phyloP scores from a whole-genome alignment of 2,888 invertebrate species.

The Xylota segnis region DNA sequence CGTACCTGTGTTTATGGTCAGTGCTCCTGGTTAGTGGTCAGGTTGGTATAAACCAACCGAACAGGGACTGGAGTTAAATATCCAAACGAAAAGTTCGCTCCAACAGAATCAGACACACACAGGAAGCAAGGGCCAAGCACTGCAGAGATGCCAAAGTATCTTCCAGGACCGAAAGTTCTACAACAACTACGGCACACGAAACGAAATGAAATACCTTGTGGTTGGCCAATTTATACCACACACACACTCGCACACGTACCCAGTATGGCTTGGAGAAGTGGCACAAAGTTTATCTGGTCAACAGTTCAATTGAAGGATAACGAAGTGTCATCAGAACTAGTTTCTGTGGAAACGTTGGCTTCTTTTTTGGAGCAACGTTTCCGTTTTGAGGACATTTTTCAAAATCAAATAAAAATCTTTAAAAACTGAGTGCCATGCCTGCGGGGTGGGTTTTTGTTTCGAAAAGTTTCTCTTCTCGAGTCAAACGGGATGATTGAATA shows the following conservation, averaged over 20 bases:
- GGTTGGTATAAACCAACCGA: slow-evolving; percentile 11
- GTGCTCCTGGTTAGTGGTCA: slow-evolving; percentile 47
- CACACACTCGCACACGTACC: slow-evolving; percentile 1
- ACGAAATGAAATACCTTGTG: slow-evolving; percentile 67
- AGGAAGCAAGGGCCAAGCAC: slow-evolving; percentile 36
- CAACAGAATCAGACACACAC: slow-evolving; percentile 59
- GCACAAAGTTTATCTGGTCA: slow-evolving; percentile 69
- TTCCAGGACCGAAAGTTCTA: slow-evolving; percentile 37
- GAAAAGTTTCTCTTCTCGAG: slow-evolving; percentile 39
- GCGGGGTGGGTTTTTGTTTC: slow-evolving; percentile 33
- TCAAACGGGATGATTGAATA: slow-evolving; percentile 58
- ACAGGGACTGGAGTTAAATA: slow-evolving; percentile 40
- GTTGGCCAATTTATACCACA: slow-evolving; percentile 57
- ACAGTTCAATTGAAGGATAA: slow-evolving; percentile 76
- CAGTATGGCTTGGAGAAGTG: slow-evolving; percentile 54
- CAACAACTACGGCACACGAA: slow-evolving; percentile 13
- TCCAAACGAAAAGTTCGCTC: slow-evolving; percentile 60
- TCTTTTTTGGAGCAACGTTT: not conserved
- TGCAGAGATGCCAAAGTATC: slow-evolving; percentile 21
- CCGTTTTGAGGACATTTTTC: slow-evolving; percentile 21
- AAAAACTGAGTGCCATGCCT: not conserved
- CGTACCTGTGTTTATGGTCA: slow-evolving; percentile 59
- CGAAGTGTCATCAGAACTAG: slow-evolving; percentile 71
- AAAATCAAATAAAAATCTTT: slow-evolving; percentile 38
- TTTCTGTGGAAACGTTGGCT: slow-evolving; percentile 41